Evolutionary conservation across 2,797 vertebrate species (phyloP), one percentile per base, ranked within the genome.

Genomic region (Rhincodon typus): DNA sequence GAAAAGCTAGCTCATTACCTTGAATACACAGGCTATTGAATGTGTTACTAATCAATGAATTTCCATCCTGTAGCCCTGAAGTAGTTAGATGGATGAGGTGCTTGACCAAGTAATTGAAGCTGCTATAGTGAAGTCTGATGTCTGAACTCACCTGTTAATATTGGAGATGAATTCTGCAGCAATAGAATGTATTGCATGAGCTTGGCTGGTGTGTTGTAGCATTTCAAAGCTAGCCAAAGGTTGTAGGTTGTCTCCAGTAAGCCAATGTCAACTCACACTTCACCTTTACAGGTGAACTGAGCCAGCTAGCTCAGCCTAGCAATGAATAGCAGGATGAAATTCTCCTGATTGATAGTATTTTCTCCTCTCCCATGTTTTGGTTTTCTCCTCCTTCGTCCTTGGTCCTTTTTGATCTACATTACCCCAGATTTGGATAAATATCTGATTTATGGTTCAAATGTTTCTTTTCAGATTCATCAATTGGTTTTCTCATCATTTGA

Each of bases 401-500:
- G 38, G 19, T 50, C 27, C 23, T 30, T 30, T 23, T 67, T 38
- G 38, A 12, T 69, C 0, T 19, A n/a, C 19, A 23, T 38, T 91
- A 38, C 66, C 38, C 62, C 62, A 69, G 34, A n/a, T 53, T n/a
- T 95, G 27, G 57, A 17, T 91, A 66, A 90, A 7, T 50, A 42
- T 21, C 23, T 34, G 8, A 0, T 72, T 10, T 96, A 96, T 95
- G 67, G 90, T 96, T 77, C 17, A 57, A 69, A 95, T 96, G 25
- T 66, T 62, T 96, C 95, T 95, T 86, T 96, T 0, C 96, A 98
- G 98, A 96, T 98, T 98, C 96, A 98, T 99, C 97, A 99, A 98
- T 97, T 99, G 99, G 99, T 99, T 99, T 98, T 98, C 99, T 86
- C 99, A 99, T 97, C 99, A 99, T 97, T 96, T 99, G 97, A 99